Conservation (phyloP, 1,140 invertebrate species). For the Sipha flava region DNA sequence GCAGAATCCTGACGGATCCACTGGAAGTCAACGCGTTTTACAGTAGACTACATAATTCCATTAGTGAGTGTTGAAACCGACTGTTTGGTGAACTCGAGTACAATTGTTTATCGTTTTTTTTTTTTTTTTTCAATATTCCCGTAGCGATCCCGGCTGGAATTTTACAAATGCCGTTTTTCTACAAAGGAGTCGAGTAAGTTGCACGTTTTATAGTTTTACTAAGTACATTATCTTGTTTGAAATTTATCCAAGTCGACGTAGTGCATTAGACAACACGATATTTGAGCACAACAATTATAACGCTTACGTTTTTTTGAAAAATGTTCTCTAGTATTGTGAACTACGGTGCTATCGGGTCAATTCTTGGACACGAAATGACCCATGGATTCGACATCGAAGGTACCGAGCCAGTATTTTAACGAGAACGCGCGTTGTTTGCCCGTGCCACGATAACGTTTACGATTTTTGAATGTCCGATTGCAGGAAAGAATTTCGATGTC, state of each 20-base stretch:
- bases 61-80: slow-evolving; percentile 54
- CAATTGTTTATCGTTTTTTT: neutral
- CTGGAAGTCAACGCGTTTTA: slow-evolving; percentile 66
- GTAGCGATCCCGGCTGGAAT: slow-evolving; percentile 64
- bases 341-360: slow-evolving; percentile 64
- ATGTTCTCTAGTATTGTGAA: slow-evolving; percentile 57
- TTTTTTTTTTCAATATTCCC: slow-evolving; percentile 34
- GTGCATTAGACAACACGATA: too few relatives aligned
- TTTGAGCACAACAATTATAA: too few relatives aligned
- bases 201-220: neutral
- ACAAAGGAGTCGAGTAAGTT: slow-evolving; percentile 57
- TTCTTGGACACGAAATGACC: slow-evolving; percentile 67
- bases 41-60: slow-evolving; percentile 66
- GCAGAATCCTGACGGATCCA: slow-evolving; percentile 34
- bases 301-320: too few relatives aligned
- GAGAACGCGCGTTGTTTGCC: too few relatives aligned
- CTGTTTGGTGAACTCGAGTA: too few relatives aligned
- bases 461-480: neutral
- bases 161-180: slow-evolving; percentile 61
- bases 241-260: too few relatives aligned
- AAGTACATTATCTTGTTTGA: too few relatives aligned
- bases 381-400: slow-evolving; percentile 68
- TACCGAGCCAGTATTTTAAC: slow-evolving; percentile 39
- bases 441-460: too few relatives aligned
- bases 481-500: slow-evolving; percentile 64